Evolutionary conservation across 2,113 vertebrate species (phyloP).

Genomic region (Oenanthe melanoleuca): DNA sequence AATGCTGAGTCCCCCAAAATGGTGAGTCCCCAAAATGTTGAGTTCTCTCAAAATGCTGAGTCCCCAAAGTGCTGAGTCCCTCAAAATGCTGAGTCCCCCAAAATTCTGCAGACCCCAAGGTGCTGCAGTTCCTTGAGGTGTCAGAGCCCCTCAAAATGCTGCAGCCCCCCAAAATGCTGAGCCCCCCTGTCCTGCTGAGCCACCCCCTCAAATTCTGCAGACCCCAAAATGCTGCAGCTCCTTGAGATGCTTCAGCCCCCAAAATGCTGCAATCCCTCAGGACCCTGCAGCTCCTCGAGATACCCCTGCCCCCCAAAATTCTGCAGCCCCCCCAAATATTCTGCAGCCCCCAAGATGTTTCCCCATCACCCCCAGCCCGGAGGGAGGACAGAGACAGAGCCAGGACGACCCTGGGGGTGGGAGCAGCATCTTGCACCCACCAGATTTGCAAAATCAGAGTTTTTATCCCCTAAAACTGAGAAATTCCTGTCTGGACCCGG

Average conservation of each 20-base stretch:
- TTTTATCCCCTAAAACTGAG: neutral
- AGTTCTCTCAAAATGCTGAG: neutral
- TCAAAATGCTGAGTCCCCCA: neutral
- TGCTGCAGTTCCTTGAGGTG: too few species aligned
- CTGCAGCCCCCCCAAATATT: neutral
- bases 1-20: too few species aligned
- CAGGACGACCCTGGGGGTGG: neutral
- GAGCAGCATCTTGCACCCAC: fast-evolving
- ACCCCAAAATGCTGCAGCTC: too few species aligned
- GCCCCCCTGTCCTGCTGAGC: too few species aligned
- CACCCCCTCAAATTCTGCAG: too few species aligned
- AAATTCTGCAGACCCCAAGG: too few species aligned
- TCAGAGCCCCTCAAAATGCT: neutral
- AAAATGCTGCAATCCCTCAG: neutral
- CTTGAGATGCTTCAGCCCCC: too few species aligned
- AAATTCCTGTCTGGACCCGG: fast-evolving
- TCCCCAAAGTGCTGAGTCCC: too few species aligned
- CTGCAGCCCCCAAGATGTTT: neutral
- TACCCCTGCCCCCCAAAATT: fast-evolving
- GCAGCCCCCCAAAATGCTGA: too few species aligned
- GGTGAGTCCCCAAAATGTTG: too few species aligned
- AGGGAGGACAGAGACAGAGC: fast-evolving
- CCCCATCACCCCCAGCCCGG: neutral
- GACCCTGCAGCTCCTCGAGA: too few species aligned
- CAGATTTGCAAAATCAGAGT: neutral